Conservation (phyloP, 2,113 vertebrate genomes). For the Rhea americana region DNA sequence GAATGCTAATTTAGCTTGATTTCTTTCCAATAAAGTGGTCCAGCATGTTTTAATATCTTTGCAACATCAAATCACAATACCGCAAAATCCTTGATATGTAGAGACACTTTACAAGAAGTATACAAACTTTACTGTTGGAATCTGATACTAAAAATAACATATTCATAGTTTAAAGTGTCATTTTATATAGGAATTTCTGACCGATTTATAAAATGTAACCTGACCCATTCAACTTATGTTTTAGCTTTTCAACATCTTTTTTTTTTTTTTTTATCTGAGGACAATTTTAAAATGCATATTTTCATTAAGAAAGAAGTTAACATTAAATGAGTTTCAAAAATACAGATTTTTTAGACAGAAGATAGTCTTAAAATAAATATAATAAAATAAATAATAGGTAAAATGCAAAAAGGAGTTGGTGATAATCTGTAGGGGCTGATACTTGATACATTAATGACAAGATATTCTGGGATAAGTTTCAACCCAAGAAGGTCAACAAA, state of each 20-base stretch:
- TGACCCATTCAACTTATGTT: background rate
- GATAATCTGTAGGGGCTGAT: background rate
- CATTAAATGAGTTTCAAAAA: background rate
- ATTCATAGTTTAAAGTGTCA: accelerated
- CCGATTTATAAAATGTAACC: background rate
- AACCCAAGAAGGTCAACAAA: background rate
- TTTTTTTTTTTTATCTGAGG: background rate
- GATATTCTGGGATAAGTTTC: background rate
- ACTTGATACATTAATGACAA: background rate
- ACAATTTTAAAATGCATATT: background rate
- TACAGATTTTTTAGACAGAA: background rate
- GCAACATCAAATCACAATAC: background rate
- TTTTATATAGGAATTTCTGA: background rate
- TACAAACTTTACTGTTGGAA: background rate
- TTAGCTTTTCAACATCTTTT: background rate
- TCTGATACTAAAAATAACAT: background rate
- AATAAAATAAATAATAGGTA: background rate
- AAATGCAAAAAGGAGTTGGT: background rate
- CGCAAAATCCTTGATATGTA: background rate
- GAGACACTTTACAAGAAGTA: background rate
- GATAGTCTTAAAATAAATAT: background rate
- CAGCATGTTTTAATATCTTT: background rate
- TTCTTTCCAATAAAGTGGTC: background rate
- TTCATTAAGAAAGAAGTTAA: background rate
- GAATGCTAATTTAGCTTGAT: background rate